Evolutionary conservation across 2,113 vertebrate genomes (phyloP), one percentile per base, ranked within the genome.

Genomic region (Spermophilus dauricus): DNA sequence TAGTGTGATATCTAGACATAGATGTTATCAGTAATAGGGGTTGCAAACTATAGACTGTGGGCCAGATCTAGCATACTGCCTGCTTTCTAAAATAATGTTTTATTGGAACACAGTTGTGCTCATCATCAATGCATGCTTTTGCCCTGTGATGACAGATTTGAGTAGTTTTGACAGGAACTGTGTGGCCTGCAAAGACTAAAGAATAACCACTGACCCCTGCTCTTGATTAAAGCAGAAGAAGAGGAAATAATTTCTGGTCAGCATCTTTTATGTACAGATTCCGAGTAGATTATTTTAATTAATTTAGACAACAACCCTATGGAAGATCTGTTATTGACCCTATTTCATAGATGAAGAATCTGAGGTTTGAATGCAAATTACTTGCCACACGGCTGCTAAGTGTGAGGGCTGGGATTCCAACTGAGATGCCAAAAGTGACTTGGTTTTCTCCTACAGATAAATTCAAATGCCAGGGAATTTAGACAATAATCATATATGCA

Each of bases 21-120:
- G 63, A 16, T 94, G 34, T 7, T 77, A 2, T 87, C 82, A 77
- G 18, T 77, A 76, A 72, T 10, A 32, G 34, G 10, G 18, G 8
- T 73, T 63, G 22, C 32, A 78, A 45, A 63, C 45, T 45, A 37
- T 86, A 73, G 48, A 53, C 67, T 39, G 1, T 45, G 53, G 67
- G 56, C 26, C 51, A 82, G 45, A 63, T 83, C 37, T 83, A 42
- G 22, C 32, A 20, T 2, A 51, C 7, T 45, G 11, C 14, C 72
- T 89, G 10, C n/a, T 65, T 87, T 93, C 77, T n/a, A 70, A 89
- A 94, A 90, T 76, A 51, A 37, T 30, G 1, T 20, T 93, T 85
- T 85, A 70, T 91, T 75, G 42, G 32, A 87, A 91, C 42, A 81
- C 9, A 85, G 70, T 37, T 4, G 4, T 45, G 9, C 17, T 87